Evolutionary conservation across 2,797 vertebrate species (phyloP), one percentile per base, ranked within the genome.

Genomic region (Pipistrellus nathusii): DNA sequence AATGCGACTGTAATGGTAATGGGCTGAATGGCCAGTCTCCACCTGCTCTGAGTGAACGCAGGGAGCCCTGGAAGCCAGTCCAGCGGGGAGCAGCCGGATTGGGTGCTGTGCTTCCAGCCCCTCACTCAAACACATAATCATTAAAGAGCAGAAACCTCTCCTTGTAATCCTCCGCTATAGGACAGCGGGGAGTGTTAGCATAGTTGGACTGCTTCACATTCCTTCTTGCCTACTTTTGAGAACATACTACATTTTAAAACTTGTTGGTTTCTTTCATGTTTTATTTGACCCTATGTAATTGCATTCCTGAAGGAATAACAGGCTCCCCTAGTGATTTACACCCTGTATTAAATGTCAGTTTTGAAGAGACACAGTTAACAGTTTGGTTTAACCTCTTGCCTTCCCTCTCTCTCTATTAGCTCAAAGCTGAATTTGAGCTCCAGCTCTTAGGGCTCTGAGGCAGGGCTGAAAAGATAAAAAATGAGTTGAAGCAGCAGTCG

Each of bases 271-370:
- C 99, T 99, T 99, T 99, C 99, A 99, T 99, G 99, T 99, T 99
- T 99, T 99, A 99, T 99, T 99, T 99, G 99, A 99, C 99, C 99
- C 99, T 99, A 99, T 99, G 99, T 99, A 99, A 99, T 99, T 99
- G 99, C 99, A 99, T 99, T 99, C 99, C 99, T 99, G 98, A 98
- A 99, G 98, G 99, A 99, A 99, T 99, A 99, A 99, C 98, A 99
- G 99, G 99, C 99, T 99, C 98, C 98, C 94, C 97, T 98, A 98
- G 98, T 99, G 99, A 99, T 99, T 99, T 99, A 99, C 98, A 98
- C 98, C 98, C 98, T 98, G 99, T 99, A 99, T 99, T 99, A 99
- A 99, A 99, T 99, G 98, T 99, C 99, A 99, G 97, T 98, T 99
- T 99, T 98, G 98, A 99, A 99, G 99, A 99, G 98, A 99, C 98